These are phyloP conservation scores for Protonemura montana DNA, from an alignment of 2,888 invertebrate species.

Conservation along the genomic window DNA sequence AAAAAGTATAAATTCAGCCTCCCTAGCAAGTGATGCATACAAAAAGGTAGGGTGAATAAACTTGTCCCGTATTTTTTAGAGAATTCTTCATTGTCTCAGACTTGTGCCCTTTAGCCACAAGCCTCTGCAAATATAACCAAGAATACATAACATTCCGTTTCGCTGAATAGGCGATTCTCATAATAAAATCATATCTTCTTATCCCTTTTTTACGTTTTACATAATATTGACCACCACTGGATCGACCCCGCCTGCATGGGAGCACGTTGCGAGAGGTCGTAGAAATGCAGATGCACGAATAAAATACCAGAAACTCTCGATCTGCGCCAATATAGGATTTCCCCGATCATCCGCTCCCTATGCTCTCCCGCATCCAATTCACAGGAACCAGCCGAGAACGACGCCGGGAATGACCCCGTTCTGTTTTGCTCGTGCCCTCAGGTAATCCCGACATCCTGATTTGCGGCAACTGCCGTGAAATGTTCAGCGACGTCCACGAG, in stretches of 20 bases:
- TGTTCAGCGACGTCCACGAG: conserved; percentile 75
- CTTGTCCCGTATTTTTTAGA: neutral
- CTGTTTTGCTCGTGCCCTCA: conserved; percentile 54
- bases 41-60: neutral
- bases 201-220: neutral
- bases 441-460: conserved; percentile 78
- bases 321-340: neutral
- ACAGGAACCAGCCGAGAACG: no score
- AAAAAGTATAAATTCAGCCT: neutral
- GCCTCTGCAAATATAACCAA: neutral
- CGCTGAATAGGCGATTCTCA: neutral
- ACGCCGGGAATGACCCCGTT: no score
- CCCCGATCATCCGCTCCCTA: no score
- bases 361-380: no score
- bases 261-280: neutral
- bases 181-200: conserved; percentile 7
- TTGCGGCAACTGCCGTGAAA: conserved; percentile 78
- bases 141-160: neutral
- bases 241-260: neutral
- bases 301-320: neutral
- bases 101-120: neutral
- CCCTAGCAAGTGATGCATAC: neutral
- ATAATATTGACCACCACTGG: neutral
- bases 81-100: neutral
- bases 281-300: neutral